A percentile compares a stretch with the other conserved stretches of the same genome.
Evolutionary conservation across 2,888 invertebrate species (phyloP).

Genomic region (Anthrax anthrax): DNA sequence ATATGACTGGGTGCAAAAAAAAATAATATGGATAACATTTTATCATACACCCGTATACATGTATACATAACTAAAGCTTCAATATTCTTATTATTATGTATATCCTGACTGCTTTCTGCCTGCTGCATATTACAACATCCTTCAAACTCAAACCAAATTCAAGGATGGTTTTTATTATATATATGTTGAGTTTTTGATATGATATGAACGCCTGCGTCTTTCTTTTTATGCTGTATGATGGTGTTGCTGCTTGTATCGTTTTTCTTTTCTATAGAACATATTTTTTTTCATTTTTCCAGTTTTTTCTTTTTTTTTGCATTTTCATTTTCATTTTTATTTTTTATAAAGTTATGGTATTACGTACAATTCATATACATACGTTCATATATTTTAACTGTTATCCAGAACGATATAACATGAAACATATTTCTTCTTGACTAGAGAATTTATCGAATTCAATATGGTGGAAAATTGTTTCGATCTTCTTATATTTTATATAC

Average conservation of each 20-base stretch:
- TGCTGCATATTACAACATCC: not conserved
- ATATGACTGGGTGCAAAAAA: too few species aligned
- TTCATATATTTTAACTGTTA: slow-evolving; percentile 10
- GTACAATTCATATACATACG: not conserved
- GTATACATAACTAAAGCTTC: too few species aligned
- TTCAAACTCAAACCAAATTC: not conserved
- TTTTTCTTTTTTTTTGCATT: slow-evolving; percentile 2
- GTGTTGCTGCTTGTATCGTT: not conserved
- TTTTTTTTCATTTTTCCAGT: slow-evolving; percentile 2
- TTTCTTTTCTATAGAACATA: not conserved
- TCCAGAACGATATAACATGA: slow-evolving; percentile 14
- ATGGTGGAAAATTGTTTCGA: slow-evolving; percentile 19
- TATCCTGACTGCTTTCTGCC: too few species aligned
- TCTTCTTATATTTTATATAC: slow-evolving; percentile 7
- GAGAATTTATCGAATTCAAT: slow-evolving; percentile 18
- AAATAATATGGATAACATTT: too few species aligned
- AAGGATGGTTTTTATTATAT: too few species aligned
- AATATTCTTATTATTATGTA: not conserved
- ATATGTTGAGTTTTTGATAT: slow-evolving; percentile 14
- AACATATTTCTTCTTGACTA: slow-evolving; percentile 15
- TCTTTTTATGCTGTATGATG: not conserved
- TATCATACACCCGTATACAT: too few species aligned
- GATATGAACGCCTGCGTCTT: slow-evolving; percentile 18
- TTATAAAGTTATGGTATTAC: not conserved
- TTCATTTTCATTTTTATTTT: not conserved